Evolutionary conservation across 2,888 invertebrate species (phyloP).

Genomic region (Xylota segnis): DNA sequence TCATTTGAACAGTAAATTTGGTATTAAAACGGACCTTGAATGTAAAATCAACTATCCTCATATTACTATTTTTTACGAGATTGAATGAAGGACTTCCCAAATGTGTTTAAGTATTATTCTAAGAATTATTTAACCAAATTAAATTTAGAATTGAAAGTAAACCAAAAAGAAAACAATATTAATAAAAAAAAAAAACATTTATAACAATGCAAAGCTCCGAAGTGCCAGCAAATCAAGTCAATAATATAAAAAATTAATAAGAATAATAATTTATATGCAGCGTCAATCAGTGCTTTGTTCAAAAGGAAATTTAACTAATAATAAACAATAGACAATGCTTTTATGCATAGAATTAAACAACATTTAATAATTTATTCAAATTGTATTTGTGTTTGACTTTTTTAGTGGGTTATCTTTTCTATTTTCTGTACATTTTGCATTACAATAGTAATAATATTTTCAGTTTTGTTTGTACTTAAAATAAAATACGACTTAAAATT

Average conservation of each 20-base stretch:
- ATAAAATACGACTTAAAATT: constrained; percentile 60
- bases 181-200: not conserved
- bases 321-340: constrained; percentile 3
- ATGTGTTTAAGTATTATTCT: too few species aligned
- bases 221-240: not conserved
- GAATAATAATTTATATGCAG: not conserved
- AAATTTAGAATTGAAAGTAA: too few species aligned
- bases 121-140: not conserved
- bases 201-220: not conserved
- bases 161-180: not conserved
- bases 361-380: constrained; percentile 68
- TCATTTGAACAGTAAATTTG: too few species aligned
- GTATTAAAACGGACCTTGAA: too few species aligned
- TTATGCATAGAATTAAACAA: constrained; percentile 60
- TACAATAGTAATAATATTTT: constrained; percentile 43
- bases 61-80: too few species aligned
- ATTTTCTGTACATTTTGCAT: constrained; percentile 57
- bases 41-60: too few species aligned
- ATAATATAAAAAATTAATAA: not conserved
- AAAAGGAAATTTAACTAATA: not conserved
- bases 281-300: not conserved
- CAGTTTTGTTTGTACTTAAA: constrained; percentile 35
- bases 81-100: too few species aligned
- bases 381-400: constrained; percentile 66
- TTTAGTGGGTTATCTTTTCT: constrained; percentile 37